Percentiles rank a stretch among this genome's conserved stretches.
phyloP scores from a whole-genome alignment of 1,140 invertebrate species.

The Drosophila subobscura region DNA sequence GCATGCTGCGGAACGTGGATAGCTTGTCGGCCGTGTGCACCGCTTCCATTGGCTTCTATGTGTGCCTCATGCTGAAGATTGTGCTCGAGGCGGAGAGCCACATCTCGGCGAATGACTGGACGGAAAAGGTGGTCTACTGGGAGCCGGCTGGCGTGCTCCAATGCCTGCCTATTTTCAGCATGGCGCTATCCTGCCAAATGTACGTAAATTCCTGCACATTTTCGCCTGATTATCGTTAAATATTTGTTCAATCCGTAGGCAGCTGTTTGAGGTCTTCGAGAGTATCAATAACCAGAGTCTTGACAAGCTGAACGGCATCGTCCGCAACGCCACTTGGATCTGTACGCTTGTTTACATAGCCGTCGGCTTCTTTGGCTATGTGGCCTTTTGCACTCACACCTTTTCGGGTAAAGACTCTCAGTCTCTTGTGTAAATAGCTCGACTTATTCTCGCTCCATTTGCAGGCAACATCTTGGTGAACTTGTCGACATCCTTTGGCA shows the following conservation, averaged over 20 bases:
- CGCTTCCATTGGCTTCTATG: slow-evolving; percentile 95
- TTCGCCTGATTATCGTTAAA: not conserved
- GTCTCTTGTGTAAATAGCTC: not conserved
- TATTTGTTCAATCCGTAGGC: slow-evolving; percentile 85
- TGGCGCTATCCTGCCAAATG: slow-evolving; percentile 98
- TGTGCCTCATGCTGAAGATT: slow-evolving; percentile 94
- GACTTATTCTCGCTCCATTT: slow-evolving; percentile 4
- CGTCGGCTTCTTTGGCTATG: slow-evolving; percentile 97
- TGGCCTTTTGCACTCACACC: slow-evolving; percentile 93
- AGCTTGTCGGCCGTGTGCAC: slow-evolving; percentile 94
- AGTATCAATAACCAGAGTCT: slow-evolving; percentile 93
- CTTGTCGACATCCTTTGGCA: slow-evolving; percentile 90
- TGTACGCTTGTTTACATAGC: slow-evolving; percentile 94
- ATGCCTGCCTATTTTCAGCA: slow-evolving; percentile 96
- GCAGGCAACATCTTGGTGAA: slow-evolving; percentile 96
- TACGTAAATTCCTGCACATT: slow-evolving; percentile 83
- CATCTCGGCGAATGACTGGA: slow-evolving; percentile 90
- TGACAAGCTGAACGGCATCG: slow-evolving; percentile 94
- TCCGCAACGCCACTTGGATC: slow-evolving; percentile 94
- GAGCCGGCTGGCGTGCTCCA: slow-evolving; percentile 92
- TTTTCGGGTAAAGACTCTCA: slow-evolving; percentile 89
- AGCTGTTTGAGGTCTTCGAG: slow-evolving; percentile 98
- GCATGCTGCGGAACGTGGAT: slow-evolving; percentile 95
- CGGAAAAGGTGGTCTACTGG: slow-evolving; percentile 92
- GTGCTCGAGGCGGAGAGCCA: slow-evolving; percentile 90